phyloP scores from a whole-genome alignment of 1,140 invertebrate genomes.

The Aphaenogaster rudis region DNA sequence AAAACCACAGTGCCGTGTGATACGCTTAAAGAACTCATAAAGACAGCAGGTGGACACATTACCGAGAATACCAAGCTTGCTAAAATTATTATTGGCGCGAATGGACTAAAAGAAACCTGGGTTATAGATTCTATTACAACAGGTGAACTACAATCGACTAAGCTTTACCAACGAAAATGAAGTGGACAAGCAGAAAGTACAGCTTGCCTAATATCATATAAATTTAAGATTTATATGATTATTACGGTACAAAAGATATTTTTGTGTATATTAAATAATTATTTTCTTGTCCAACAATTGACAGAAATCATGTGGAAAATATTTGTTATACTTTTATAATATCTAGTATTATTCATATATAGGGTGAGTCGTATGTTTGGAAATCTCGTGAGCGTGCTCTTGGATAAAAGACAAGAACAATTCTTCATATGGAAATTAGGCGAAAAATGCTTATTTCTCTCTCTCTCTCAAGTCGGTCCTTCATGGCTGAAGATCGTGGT shows the following conservation, averaged over 20 bases:
- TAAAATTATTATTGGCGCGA: constrained; percentile 79
- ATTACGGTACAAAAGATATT: not conserved
- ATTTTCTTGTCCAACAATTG: constrained; percentile 15
- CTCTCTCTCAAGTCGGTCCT: no score
- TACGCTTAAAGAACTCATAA: constrained; percentile 83
- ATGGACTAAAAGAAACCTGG: constrained; percentile 83
- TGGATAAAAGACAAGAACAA: no score
- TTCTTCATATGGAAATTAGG: no score
- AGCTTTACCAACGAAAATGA: constrained; percentile 71
- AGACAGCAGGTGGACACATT: constrained; percentile 82
- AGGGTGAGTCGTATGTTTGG: no score
- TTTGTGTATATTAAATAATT: not conserved
- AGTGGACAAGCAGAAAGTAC: not conserved
- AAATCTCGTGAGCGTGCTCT: no score
- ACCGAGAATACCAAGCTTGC: constrained; percentile 78
- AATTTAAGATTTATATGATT: constrained; percentile 7
- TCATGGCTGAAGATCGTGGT: no score
- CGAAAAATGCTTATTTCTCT: no score
- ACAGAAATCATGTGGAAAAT: not conserved
- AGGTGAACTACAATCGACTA: constrained; percentile 79
- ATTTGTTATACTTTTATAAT: constrained; percentile 1
- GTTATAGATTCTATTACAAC: constrained; percentile 85
- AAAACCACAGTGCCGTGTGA: constrained; percentile 77
- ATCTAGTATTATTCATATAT: not conserved
- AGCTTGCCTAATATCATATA: not conserved